Percentiles rank a stretch among this genome's conserved stretches.
Evolutionary conservation across 2,113 vertebrate genomes (phyloP).

Genomic region (Seriola rivoliana): DNA sequence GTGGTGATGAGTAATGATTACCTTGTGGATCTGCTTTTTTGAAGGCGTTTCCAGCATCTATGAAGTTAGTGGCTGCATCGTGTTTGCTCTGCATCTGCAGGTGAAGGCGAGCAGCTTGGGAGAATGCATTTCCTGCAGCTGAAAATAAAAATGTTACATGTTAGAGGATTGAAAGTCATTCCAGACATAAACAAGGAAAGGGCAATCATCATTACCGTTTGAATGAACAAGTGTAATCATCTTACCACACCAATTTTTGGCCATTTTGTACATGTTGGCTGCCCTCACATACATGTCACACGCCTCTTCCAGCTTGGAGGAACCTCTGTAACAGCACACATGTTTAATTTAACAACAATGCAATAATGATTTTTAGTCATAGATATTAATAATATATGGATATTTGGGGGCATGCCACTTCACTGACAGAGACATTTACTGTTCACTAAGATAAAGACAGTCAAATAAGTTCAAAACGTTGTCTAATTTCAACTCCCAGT

Average conservation of each 20-base stretch:
- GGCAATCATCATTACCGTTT: too few relatives aligned
- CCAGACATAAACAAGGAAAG: not conserved
- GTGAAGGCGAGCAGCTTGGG: constrained; percentile 91
- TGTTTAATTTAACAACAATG: not conserved
- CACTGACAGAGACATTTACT: not conserved
- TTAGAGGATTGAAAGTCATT: not conserved
- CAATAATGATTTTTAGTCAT: too few relatives aligned
- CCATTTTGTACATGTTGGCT: constrained; percentile 97
- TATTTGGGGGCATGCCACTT: too few relatives aligned
- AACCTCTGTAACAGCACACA: constrained; percentile 82
- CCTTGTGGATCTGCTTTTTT: constrained; percentile 97
- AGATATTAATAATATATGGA: too few relatives aligned
- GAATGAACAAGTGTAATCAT: not conserved
- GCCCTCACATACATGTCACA: constrained; percentile 93
- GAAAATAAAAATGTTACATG: constrained; percentile 16
- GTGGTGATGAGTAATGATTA: constrained; percentile 51
- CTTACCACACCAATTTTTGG: constrained; percentile 95
- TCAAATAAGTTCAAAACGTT: not conserved
- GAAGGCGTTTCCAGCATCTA: constrained; percentile 94
- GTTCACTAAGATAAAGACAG: not conserved
- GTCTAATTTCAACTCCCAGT: too few relatives aligned
- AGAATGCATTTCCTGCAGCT: constrained; percentile 94
- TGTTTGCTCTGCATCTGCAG: constrained; percentile 96
- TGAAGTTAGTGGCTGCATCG: constrained; percentile 92
- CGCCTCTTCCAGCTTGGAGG: constrained; percentile 93